Evolutionary conservation across 2,113 vertebrate genomes (phyloP).

Genomic region (Elephantulus edwardii): DNA sequence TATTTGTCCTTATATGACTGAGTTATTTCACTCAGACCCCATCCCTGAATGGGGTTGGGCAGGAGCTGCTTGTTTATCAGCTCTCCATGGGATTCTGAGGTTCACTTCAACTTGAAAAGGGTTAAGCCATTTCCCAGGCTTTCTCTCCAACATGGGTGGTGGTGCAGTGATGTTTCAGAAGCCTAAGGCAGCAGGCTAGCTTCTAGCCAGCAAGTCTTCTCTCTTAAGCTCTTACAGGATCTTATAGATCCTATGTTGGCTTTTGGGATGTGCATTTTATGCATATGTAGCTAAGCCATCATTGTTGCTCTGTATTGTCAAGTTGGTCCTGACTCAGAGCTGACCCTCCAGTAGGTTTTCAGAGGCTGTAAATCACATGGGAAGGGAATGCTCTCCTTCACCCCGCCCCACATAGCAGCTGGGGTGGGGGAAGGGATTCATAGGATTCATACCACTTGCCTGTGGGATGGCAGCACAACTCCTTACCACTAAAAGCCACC

Average conservation of each 20-base stretch:
- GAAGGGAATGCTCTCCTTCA: too few species aligned
- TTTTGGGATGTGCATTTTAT: neutral
- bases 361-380: too few species aligned
- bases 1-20: too few species aligned
- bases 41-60: neutral
- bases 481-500: too few species aligned
- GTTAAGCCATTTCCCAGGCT: neutral
- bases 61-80: neutral
- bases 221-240: too few species aligned
- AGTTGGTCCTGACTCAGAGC: too few species aligned
- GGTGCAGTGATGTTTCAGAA: neutral
- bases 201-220: neutral
- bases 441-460: too few species aligned
- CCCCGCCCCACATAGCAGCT: too few species aligned
- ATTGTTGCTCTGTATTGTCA: neutral
- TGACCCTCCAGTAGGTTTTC: too few species aligned
- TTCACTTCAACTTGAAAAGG: neutral
- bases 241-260: neutral
- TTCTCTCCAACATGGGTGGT: neutral
- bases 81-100: neutral
- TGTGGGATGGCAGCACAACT: too few species aligned
- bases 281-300: neutral
- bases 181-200: neutral
- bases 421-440: too few species aligned
- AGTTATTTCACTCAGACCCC: neutral